A percentile compares a stretch with the other conserved stretches of the same genome.
These are phyloP conservation scores for Palythoa grandis DNA, from an alignment of 92 coral and sea anemone species.

Conservation along the genomic window DNA sequence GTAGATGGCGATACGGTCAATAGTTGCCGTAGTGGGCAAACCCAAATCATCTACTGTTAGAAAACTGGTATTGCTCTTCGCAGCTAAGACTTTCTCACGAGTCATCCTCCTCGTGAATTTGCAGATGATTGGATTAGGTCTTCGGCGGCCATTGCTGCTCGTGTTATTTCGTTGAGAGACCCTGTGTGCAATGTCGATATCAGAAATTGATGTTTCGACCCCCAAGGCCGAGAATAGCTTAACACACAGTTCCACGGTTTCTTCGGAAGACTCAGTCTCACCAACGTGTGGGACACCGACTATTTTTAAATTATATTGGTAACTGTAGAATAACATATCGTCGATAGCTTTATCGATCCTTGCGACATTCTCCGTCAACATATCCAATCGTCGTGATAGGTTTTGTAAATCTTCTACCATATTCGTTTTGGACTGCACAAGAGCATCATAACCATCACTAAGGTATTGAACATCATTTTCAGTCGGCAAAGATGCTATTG, in stretches of 20 bases:
- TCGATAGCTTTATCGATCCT: not conserved
- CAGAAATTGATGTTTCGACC: conserved; percentile 1
- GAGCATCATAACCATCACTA: conserved; percentile 38
- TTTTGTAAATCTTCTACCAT: not conserved
- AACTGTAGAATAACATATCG: not conserved
- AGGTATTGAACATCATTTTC: conserved; percentile 33
- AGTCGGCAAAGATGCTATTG: conserved; percentile 5
- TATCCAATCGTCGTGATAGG: not conserved
- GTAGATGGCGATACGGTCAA: conserved; percentile 38
- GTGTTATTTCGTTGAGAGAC: conserved; percentile 18
- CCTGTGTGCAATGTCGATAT: conserved; percentile 44
- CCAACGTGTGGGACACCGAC: not conserved
- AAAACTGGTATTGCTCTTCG: not conserved
- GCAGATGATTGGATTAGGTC: conserved; percentile 36
- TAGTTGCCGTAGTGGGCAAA: not conserved
- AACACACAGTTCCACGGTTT: conserved; percentile 26
- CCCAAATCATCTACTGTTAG: conserved; percentile 3
- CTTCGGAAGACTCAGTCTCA: conserved; percentile 25
- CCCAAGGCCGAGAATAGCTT: conserved; percentile 25
- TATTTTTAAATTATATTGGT: conserved; percentile 7
- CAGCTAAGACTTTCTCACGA: conserved; percentile 35
- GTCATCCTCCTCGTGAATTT: conserved; percentile 43
- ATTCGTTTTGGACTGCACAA: not conserved
- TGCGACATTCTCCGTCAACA: not conserved
- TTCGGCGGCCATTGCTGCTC: not conserved